Evolutionary conservation across 2,113 vertebrate species (phyloP).

Genomic region (mouse (Mus musculus)): DNA sequence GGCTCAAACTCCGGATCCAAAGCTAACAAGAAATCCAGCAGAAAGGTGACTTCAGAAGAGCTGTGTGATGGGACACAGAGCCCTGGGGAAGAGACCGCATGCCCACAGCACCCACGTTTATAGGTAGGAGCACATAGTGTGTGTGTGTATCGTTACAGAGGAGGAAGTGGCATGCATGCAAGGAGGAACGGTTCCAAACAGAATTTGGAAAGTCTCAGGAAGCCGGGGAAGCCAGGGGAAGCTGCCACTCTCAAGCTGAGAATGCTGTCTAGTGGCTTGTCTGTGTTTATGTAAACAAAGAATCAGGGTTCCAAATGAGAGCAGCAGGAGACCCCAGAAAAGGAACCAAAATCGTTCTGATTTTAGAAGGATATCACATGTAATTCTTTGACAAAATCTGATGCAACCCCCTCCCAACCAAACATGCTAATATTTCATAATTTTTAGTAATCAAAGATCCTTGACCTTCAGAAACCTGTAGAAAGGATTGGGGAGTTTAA

Average conservation of each 20-base stretch:
- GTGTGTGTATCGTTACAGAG: too few species aligned
- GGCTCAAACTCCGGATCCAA: background rate
- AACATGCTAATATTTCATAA: background rate
- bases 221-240: too few species aligned
- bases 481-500: background rate
- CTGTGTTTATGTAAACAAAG: accelerated
- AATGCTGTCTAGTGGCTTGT: background rate
- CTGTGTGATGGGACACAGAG: conserved; percentile 59
- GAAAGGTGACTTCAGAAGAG: conserved; percentile 67
- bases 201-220: accelerated
- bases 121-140: background rate
- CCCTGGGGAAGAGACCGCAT: background rate
- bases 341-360: background rate
- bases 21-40: conserved; percentile 54
- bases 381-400: background rate
- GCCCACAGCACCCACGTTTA: conserved; percentile 24
- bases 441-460: background rate
- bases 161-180: background rate
- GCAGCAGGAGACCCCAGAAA: accelerated
- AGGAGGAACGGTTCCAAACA: background rate
- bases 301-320: accelerated
- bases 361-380: background rate
- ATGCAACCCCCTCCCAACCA: background rate
- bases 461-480: background rate
- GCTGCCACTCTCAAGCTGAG: too few species aligned